Percentiles rank a stretch among this genome's conserved stretches.
Evolutionary conservation across 2,797 vertebrate genomes (phyloP).

Genomic region (Bucorvus abyssinicus): DNA sequence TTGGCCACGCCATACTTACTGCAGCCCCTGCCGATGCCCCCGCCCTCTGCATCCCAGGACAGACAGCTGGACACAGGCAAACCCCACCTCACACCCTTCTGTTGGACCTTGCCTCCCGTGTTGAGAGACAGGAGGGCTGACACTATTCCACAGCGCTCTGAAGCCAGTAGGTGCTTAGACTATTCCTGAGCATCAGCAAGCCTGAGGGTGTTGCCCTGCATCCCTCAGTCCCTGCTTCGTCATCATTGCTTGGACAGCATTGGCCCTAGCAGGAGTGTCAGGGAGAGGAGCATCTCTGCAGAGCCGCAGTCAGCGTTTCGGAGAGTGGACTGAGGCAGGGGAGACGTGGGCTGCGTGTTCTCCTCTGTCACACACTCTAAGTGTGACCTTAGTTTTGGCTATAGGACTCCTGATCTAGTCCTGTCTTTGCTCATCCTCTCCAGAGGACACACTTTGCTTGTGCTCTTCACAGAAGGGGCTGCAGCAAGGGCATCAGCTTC

Average conservation of each 20-base stretch:
- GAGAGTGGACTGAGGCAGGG: neutral
- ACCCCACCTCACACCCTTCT: neutral
- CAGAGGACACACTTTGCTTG: neutral
- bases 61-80: neutral
- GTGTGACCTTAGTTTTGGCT: neutral
- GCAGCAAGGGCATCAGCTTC: neutral
- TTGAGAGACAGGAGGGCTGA: neutral
- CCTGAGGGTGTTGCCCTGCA: neutral
- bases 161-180: neutral
- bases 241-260: neutral
- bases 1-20: neutral
- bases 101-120: neutral
- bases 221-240: neutral
- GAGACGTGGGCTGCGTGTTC: neutral
- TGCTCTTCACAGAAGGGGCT: neutral
- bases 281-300: neutral
- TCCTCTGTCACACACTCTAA: neutral
- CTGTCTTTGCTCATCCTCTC: neutral
- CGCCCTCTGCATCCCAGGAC: neutral
- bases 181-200: neutral
- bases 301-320: neutral
- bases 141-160: neutral
- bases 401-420: neutral
- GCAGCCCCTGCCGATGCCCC: no score
- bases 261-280: neutral